Percentiles rank a stretch among this genome's conserved stretches.
These are phyloP conservation scores for Bolinopsis microptera DNA, from an alignment of 37 sponge, comb jelly and placozoan species.

Conservation along the genomic window DNA sequence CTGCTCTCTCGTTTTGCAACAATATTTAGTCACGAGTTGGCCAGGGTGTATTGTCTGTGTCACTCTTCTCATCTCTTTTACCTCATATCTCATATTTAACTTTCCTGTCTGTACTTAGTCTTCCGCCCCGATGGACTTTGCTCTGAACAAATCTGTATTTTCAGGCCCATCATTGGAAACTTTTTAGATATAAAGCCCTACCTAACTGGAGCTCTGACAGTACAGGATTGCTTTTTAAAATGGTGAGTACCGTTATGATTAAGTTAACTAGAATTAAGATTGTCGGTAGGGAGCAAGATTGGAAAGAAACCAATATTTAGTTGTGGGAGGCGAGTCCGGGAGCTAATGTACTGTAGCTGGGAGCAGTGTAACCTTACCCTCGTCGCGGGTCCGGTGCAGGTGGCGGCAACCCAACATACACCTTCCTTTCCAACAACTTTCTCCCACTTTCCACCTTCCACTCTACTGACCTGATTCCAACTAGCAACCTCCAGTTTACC, in stretches of 20 bases:
- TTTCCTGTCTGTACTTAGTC: background rate
- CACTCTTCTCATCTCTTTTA: too few relatives aligned
- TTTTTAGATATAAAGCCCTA: constrained; percentile 34
- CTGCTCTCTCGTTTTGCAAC: too few relatives aligned
- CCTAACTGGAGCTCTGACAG: background rate
- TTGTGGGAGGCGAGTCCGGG: background rate
- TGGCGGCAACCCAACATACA: background rate
- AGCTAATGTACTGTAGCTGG: background rate
- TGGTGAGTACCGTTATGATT: background rate
- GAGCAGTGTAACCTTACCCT: background rate
- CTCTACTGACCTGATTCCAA: background rate
- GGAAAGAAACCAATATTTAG: background rate
- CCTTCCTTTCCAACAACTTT: background rate
- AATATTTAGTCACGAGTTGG: too few relatives aligned
- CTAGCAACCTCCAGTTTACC: background rate
- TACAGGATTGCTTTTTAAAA: constrained; percentile 54
- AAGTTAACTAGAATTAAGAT: background rate
- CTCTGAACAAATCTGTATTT: background rate
- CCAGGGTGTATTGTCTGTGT: too few relatives aligned
- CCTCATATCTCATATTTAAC: too few relatives aligned
- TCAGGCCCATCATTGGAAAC: constrained; percentile 43
- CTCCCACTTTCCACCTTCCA: background rate
- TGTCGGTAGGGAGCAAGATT: background rate
- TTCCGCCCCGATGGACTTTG: background rate
- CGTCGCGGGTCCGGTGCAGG: background rate